These are phyloP conservation scores for Lepidurus apus DNA, from an alignment of 1,140 invertebrate genomes.

Conservation along the genomic window DNA sequence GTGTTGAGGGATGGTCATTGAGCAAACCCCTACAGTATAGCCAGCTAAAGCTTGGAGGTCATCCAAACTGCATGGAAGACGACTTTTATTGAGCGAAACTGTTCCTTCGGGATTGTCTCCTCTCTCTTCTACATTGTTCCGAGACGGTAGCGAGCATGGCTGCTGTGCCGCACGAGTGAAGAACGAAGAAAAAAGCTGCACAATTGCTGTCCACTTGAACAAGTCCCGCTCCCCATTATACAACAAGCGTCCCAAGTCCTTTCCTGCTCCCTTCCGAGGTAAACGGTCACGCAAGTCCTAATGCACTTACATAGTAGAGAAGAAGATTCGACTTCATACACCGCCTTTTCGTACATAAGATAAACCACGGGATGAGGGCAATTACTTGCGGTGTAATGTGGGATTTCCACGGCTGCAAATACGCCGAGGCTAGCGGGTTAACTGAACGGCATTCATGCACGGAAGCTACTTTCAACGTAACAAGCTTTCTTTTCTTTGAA, in stretches of 20 bases:
- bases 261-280: neutral
- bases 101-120: slow-evolving; percentile 13
- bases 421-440: neutral
- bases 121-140: neutral
- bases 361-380: no score
- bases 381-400: no score
- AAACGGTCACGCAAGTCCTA: neutral
- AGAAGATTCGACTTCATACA: no score
- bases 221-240: slow-evolving; percentile 4
- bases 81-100: slow-evolving; percentile 19
- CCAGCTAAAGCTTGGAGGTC: neutral
- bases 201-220: slow-evolving; percentile 14
- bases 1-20: slow-evolving; percentile 6
- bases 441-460: neutral
- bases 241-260: neutral
- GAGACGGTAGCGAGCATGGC: neutral
- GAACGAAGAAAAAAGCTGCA: neutral
- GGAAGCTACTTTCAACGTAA: slow-evolving; percentile 5
- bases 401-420: neutral
- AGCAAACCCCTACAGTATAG: slow-evolving; percentile 9
- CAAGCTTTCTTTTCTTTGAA: neutral
- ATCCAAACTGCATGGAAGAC: slow-evolving; percentile 10
- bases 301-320: no score
- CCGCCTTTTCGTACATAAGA: no score
- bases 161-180: neutral